Conservation (phyloP, 2,888 invertebrate genomes). For the Amorpha juglandis region DNA sequence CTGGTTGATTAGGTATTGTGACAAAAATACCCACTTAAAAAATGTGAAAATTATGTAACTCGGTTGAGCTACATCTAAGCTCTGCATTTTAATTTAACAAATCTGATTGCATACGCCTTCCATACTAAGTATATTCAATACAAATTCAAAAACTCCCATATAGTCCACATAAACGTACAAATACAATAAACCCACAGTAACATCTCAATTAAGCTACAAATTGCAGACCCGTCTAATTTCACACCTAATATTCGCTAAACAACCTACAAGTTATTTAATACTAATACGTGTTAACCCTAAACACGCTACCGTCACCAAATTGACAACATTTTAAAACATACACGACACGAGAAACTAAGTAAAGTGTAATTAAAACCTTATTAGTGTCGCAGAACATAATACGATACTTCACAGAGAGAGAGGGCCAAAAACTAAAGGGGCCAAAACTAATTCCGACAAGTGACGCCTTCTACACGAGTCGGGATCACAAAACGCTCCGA, state of each 20-base stretch:
- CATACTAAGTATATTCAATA: not conserved
- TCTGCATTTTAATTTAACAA: not conserved
- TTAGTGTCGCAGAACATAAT: constrained; percentile 64
- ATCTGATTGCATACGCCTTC: not conserved
- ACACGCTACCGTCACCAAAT: constrained; percentile 22
- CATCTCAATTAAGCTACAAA: constrained; percentile 4
- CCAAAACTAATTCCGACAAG: constrained; percentile 67
- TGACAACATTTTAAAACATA: constrained; percentile 52
- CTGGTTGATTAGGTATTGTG: too few relatives aligned
- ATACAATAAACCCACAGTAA: constrained; percentile 3
- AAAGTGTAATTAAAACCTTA: constrained; percentile 73
- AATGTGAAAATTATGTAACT: too few relatives aligned
- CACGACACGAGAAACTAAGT: constrained; percentile 53
- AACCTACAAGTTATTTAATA: constrained; percentile 23
- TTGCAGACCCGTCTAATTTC: not conserved
- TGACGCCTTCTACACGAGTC: constrained; percentile 40
- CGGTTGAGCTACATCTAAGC: not conserved
- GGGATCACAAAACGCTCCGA: constrained; percentile 52
- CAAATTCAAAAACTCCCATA: constrained; percentile 7
- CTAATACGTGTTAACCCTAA: constrained; percentile 23
- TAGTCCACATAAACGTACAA: not conserved
- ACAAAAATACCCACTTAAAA: too few relatives aligned
- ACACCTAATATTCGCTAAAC: constrained; percentile 10
- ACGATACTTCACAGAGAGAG: constrained; percentile 62
- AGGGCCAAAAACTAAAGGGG: constrained; percentile 48